A percentile compares a stretch with the other conserved stretches of the same genome.
Evolutionary conservation across 64 coral and sea anemone genomes (phyloP).

Genomic region (Montipora cactus): DNA sequence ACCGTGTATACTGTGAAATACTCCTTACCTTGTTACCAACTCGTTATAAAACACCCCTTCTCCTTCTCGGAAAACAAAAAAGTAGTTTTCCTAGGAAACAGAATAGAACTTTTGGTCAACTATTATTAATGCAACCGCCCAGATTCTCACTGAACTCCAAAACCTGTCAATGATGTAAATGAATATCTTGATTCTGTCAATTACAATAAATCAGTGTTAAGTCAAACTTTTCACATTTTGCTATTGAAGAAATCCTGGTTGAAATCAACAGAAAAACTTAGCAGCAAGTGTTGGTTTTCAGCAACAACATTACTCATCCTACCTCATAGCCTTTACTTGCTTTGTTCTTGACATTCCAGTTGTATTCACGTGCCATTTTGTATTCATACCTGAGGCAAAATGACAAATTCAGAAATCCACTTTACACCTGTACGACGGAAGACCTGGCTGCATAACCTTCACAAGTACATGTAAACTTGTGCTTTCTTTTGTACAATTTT

Average conservation of each 20-base stretch:
- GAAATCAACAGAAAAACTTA: too few relatives aligned
- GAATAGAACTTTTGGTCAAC: not conserved
- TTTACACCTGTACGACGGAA: too few relatives aligned
- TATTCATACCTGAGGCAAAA: conserved; percentile 87
- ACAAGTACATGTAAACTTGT: too few relatives aligned
- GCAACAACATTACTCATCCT: not conserved
- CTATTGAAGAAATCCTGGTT: too few relatives aligned
- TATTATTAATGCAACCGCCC: too few relatives aligned
- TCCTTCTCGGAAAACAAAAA: conserved; percentile 99
- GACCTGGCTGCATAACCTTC: too few relatives aligned
- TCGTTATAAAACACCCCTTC: conserved; percentile 99
- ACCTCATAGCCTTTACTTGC: conserved; percentile 98
- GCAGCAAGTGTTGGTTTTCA: too few relatives aligned
- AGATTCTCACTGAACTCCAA: too few relatives aligned
- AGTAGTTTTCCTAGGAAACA: conserved; percentile 88
- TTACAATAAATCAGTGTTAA: too few relatives aligned
- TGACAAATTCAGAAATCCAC: not conserved
- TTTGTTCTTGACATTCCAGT: conserved; percentile 99
- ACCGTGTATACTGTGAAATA: not conserved
- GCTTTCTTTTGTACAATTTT: too few relatives aligned
- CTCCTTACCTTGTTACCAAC: conserved; percentile 92
- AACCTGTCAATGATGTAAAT: too few relatives aligned
- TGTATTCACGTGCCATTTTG: conserved; percentile 99
- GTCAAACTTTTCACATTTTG: not conserved
- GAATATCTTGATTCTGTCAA: too few relatives aligned